Percentiles rank a stretch among this genome's conserved stretches.
phyloP scores from a whole-genome alignment of 2,113 vertebrate genomes.

The Xyrauchen texanus region DNA sequence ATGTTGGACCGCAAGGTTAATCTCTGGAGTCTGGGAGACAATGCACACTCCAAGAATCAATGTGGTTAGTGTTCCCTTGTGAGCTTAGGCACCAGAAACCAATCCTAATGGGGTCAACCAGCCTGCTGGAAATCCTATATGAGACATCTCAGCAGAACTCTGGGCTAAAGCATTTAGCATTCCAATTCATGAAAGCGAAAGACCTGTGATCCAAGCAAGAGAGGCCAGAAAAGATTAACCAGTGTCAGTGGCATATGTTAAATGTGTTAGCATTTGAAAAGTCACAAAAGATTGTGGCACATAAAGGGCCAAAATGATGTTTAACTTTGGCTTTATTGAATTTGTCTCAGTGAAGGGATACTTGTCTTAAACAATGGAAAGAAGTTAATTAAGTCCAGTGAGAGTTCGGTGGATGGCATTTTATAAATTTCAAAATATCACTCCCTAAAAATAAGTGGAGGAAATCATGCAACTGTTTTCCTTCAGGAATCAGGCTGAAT shows the following conservation, averaged over 20 bases:
- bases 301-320: neutral
- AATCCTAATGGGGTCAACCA: slow-evolving; percentile 14
- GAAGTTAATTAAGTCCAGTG: slow-evolving; percentile 6
- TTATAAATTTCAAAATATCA: neutral
- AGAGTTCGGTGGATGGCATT: neutral
- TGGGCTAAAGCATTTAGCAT: neutral
- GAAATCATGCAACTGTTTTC: neutral
- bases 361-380: neutral
- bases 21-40: slow-evolving; percentile 19
- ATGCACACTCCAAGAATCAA: slow-evolving; percentile 27
- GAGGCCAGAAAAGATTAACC: neutral
- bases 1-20: slow-evolving; percentile 16
- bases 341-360: neutral
- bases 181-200: neutral
- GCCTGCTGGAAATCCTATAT: slow-evolving; percentile 8
- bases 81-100: slow-evolving; percentile 14
- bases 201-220: neutral
- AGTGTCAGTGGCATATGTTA: neutral
- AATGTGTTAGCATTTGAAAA: slow-evolving; percentile 3
- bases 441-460: neutral
- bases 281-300: neutral
- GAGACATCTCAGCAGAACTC: neutral
- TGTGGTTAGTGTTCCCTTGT: slow-evolving; percentile 21
- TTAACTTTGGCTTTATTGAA: neutral
- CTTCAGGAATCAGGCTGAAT: neutral